Conservation (phyloP, 2,113 vertebrate species). For the Urocynchramus pylzowi region DNA sequence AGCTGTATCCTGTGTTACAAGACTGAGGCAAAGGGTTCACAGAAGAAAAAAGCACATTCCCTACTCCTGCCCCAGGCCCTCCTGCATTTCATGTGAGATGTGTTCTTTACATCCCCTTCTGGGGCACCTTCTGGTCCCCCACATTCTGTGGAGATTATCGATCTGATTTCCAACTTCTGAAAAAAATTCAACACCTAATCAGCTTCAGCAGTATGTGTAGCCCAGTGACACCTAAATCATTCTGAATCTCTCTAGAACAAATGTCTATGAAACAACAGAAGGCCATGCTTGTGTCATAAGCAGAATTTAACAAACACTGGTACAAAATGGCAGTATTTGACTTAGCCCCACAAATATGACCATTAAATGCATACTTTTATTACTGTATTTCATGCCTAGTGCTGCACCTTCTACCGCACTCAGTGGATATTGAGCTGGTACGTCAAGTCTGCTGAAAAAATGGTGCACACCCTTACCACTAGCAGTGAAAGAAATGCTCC, state of each 20-base stretch:
- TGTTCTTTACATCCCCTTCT: not conserved
- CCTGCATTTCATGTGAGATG: not conserved
- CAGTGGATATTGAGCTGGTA: accelerated
- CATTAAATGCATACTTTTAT: not conserved
- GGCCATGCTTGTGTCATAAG: not conserved
- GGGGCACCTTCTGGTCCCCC: not conserved
- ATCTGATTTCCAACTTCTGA: not conserved
- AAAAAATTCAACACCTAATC: not conserved
- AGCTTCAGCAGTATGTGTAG: not conserved
- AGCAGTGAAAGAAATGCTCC: not conserved
- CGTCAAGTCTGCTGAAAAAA: not conserved
- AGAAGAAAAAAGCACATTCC: not conserved
- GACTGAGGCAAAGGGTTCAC: not conserved
- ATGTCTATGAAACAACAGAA: not conserved
- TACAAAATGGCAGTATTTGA: not conserved
- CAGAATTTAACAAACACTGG: not conserved
- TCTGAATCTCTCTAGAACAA: not conserved
- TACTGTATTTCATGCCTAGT: not conserved
- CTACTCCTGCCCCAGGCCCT: not conserved
- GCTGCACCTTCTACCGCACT: not conserved
- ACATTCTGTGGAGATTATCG: not conserved
- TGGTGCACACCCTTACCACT: not conserved
- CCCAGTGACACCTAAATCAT: not conserved
- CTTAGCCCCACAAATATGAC: not conserved
- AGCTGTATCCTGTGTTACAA: not conserved